Evolutionary conservation across 2,113 vertebrate genomes (phyloP).

Genomic region (Syrrhaptes paradoxus): DNA sequence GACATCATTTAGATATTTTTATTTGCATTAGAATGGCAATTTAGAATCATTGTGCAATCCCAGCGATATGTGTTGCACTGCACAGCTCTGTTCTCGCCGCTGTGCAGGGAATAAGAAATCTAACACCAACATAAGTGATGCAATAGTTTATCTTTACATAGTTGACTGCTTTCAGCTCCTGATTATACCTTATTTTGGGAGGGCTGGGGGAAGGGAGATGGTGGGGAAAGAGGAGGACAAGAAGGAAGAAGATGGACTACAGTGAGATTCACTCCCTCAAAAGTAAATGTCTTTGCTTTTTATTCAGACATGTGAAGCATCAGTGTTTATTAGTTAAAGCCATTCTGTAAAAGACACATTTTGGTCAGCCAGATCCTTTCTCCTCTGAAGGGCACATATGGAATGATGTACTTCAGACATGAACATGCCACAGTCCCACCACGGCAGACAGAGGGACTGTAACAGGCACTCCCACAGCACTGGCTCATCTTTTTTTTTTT

Average conservation of each 20-base stretch:
- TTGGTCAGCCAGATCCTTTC: neutral
- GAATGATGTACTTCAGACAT: neutral
- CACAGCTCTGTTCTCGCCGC: conserved; percentile 20
- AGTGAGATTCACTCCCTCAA: neutral
- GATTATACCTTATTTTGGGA: neutral
- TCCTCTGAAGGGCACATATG: neutral
- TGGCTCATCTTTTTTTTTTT: neutral
- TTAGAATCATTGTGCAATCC: conserved; percentile 3
- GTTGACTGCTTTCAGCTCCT: neutral
- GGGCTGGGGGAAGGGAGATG: neutral
- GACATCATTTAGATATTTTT: conserved; percentile 48
- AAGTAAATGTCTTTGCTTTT: conserved; percentile 18
- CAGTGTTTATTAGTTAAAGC: neutral
- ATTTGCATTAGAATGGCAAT: conserved; percentile 54
- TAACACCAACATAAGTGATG: neutral
- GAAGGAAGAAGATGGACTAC: neutral
- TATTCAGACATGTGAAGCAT: neutral
- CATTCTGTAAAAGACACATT: neutral
- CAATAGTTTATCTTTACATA: neutral
- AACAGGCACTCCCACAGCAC: neutral
- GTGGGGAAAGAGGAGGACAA: neutral
- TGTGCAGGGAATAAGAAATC: neutral
- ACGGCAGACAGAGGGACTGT: neutral
- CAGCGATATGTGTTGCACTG: neutral
- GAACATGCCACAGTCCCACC: neutral